Percentiles rank a stretch among this genome's conserved stretches.
These are phyloP conservation scores for Encarsia formosa DNA, from an alignment of 2,888 invertebrate species.

Conservation along the genomic window DNA sequence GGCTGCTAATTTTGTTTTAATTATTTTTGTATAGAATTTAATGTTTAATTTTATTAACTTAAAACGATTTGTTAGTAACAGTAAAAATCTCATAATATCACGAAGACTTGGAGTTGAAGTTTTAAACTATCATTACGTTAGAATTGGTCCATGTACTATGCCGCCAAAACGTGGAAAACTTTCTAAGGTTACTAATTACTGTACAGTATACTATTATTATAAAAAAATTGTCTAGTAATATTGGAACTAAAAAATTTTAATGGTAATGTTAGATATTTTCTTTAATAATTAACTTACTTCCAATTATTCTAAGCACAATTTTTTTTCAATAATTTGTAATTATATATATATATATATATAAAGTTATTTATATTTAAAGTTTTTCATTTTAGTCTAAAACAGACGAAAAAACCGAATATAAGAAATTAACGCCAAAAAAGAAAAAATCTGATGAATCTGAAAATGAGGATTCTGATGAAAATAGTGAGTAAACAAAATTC, in stretches of 20 bases:
- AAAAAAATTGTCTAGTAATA: background rate
- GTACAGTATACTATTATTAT: background rate
- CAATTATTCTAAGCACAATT: background rate
- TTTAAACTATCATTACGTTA: too few relatives aligned
- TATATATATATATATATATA: background rate
- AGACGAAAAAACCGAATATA: slow-evolving; percentile 35
- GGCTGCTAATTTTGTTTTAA: too few relatives aligned
- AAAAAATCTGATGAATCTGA: slow-evolving; percentile 39
- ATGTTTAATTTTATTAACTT: too few relatives aligned
- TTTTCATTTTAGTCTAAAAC: slow-evolving; percentile 10
- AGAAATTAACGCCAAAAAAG: slow-evolving; percentile 43
- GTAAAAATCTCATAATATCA: too few relatives aligned
- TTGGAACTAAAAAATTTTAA: background rate
- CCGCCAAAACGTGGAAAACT: slow-evolving; percentile 38
- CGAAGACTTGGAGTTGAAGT: too few relatives aligned
- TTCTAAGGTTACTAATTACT: slow-evolving; percentile 35
- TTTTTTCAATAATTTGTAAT: background rate
- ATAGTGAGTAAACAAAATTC: too few relatives aligned
- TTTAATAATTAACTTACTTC: background rate
- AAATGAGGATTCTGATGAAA: too few relatives aligned
- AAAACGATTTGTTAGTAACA: too few relatives aligned
- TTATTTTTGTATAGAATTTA: too few relatives aligned
- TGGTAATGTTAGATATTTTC: background rate
- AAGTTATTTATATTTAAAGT: background rate
- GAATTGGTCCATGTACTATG: too few relatives aligned